phyloP scores from a whole-genome alignment of 2,888 invertebrate species.

The Chirona hameri region DNA sequence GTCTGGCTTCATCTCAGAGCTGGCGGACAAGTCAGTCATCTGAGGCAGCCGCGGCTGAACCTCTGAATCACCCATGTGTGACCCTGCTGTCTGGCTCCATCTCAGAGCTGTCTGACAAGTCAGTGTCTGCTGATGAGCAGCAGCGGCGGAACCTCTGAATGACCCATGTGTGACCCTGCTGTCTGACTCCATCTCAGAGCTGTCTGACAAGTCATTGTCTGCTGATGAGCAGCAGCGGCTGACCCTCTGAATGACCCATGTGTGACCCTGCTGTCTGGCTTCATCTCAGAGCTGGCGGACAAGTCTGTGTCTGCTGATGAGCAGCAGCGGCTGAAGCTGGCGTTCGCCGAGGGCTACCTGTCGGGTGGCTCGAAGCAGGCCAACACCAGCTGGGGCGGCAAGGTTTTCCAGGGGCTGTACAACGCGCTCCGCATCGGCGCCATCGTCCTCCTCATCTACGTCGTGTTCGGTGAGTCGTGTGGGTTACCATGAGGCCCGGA shows the following conservation, averaged over 20 bases:
- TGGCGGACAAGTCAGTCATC: conserved; percentile 44
- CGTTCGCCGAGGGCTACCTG: conserved; percentile 87
- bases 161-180: no score
- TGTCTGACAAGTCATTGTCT: conserved; percentile 43
- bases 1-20: no score
- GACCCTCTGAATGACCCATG: no score
- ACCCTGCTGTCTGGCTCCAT: background rate
- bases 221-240: conserved; percentile 65
- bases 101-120: conserved; percentile 40
- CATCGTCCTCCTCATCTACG: conserved; percentile 23
- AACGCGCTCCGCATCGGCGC: background rate
- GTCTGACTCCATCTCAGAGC: no score
- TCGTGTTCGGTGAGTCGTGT: background rate
- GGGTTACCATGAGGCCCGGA: no score
- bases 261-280: background rate
- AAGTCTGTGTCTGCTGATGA: conserved; percentile 51
- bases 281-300: conserved; percentile 39
- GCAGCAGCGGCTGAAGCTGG: conserved; percentile 73
- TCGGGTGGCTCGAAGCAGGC: conserved; percentile 60
- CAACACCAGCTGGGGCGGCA: background rate
- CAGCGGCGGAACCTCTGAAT: conserved; percentile 76
- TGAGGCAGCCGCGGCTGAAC: conserved; percentile 68
- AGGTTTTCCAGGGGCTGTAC: background rate
- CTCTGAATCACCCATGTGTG: background rate
- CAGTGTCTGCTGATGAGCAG: conserved; percentile 55